A percentile compares a stretch with the other conserved stretches of the same genome.
Conservation (phyloP, 2,888 invertebrate genomes). For the Philaethria dido region DNA sequence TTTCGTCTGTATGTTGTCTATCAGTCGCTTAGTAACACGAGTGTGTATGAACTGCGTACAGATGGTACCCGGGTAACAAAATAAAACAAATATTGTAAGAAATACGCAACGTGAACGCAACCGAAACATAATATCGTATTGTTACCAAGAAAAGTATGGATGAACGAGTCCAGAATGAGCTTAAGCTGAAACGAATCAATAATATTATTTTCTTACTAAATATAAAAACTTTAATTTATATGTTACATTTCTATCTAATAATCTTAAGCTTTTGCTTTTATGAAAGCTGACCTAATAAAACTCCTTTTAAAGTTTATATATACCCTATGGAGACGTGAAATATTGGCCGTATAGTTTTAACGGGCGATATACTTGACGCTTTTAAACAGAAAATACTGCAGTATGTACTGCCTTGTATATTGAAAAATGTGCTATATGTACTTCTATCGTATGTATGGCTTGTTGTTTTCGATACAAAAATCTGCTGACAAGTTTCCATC, state of each 20-base stretch:
- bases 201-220: not conserved
- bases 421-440: not conserved
- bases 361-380: slow-evolving; percentile 24
- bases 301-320: slow-evolving; percentile 41
- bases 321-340: slow-evolving; percentile 34
- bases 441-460: not conserved
- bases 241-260: not conserved
- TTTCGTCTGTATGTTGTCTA: no score
- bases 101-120: not conserved
- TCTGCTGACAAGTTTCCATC: no score
- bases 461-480: not conserved
- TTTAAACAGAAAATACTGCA: slow-evolving; percentile 13
- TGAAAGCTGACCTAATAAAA: slow-evolving; percentile 38
- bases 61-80: not conserved
- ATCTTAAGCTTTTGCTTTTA: slow-evolving; percentile 1
- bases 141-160: slow-evolving; percentile 4
- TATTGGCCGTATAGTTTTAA: slow-evolving; percentile 41
- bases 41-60: no score
- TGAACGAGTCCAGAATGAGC: not conserved
- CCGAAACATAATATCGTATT: slow-evolving; percentile 15
- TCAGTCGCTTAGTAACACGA: no score
- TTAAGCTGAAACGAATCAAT: not conserved
- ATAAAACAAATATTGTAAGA: not conserved
- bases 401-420: not conserved
- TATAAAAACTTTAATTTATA: not conserved